Percentiles rank a stretch among this genome's conserved stretches.
Evolutionary conservation across 2,797 vertebrate species (phyloP).

Genomic region (Phrynocephalus guinanensis): DNA sequence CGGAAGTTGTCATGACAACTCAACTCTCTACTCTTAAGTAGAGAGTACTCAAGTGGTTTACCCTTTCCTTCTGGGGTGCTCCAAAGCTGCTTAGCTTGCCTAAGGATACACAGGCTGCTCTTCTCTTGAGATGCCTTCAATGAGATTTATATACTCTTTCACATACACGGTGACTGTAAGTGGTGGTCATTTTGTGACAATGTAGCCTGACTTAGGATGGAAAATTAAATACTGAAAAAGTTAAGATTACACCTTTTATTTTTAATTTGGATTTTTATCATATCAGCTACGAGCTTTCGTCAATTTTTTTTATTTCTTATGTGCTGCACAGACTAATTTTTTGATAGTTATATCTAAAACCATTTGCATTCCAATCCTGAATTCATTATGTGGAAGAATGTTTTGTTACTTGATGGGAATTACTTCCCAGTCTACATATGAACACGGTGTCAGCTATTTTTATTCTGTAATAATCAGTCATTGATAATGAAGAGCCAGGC

Average conservation of each 20-base stretch:
- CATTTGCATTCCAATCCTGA: neutral
- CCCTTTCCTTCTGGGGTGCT: no score
- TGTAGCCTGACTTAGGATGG: neutral
- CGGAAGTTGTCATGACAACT: no score
- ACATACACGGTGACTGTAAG: neutral
- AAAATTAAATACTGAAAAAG: neutral
- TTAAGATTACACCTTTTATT: neutral
- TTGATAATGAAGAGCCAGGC: constrained; percentile 28
- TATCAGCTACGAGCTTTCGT: neutral
- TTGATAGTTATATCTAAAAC: neutral
- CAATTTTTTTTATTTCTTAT: neutral
- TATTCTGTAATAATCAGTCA: constrained; percentile 23
- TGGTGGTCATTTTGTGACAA: neutral
- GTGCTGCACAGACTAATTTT: neutral
- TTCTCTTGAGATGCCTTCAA: neutral
- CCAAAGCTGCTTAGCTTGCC: no score
- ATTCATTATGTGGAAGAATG: neutral
- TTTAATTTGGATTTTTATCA: neutral
- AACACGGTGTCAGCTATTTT: constrained; percentile 33
- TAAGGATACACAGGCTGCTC: neutral
- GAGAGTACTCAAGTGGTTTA: no score
- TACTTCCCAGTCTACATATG: neutral
- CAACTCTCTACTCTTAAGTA: no score
- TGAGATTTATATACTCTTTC: neutral
- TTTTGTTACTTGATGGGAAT: constrained; percentile 12